phyloP scores from a whole-genome alignment of 2,113 vertebrate genomes.

The Ursus arctos region DNA sequence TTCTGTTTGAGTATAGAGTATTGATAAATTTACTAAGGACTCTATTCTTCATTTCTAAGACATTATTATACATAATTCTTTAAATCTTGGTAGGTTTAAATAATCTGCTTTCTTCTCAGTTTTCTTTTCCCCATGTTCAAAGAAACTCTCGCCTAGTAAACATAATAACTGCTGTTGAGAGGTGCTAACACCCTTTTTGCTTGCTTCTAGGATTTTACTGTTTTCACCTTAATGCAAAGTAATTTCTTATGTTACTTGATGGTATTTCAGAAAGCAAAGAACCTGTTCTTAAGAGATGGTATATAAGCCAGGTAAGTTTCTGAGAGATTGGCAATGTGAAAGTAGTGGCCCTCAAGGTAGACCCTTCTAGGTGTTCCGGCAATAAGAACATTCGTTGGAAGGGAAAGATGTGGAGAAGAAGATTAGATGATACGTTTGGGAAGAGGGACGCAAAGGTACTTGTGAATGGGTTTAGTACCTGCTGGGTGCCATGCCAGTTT shows the following conservation, averaged over 20 bases:
- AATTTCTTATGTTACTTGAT: constrained; percentile 41
- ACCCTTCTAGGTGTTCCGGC: background rate
- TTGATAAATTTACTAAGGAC: background rate
- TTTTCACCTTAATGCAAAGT: constrained; percentile 34
- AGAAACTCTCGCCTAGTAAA: background rate
- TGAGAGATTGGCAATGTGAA: constrained; percentile 26
- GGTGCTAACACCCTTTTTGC: background rate
- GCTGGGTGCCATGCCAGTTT: background rate
- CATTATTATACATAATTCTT: background rate
- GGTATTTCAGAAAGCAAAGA: background rate
- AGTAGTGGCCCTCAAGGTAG: background rate
- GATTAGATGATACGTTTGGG: constrained; percentile 9
- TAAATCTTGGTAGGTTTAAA: constrained; percentile 29
- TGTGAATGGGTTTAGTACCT: constrained; percentile 51
- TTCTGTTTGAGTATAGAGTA: constrained; percentile 34
- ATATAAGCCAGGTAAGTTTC: constrained; percentile 12
- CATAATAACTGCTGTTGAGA: constrained; percentile 2
- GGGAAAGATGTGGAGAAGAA: background rate
- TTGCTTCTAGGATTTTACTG: constrained; percentile 28
- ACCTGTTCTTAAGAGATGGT: background rate
- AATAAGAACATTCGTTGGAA: constrained; percentile 38
- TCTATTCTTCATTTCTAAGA: constrained; percentile 56
- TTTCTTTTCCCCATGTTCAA: constrained; percentile 5
- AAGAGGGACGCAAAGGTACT: background rate
- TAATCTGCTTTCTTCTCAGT: constrained; percentile 6